Base-by-base conservation (phyloP, 2,888 invertebrate species). In the Melolontha melolontha region DNA sequence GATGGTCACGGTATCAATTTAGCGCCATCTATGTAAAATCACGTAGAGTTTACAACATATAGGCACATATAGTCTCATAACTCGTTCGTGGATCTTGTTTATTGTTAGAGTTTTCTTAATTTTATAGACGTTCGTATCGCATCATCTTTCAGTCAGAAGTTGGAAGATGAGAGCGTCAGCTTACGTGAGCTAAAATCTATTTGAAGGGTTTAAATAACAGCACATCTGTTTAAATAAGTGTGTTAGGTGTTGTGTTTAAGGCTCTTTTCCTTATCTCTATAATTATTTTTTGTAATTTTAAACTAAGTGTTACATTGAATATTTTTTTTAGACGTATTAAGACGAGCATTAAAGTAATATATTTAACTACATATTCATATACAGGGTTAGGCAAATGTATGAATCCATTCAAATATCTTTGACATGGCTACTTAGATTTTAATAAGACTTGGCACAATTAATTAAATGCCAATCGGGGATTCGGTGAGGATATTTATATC, bases 1-100 rank as follows among this genome's bases (percentile, higher is more conserved):
- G 79, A 78, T 76, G 78, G 78, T 79, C 80, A 79, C 79, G 80
- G 80, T 81, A 81, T 81, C 81, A 81, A 82, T 82, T 81, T 81
- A 77, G 76, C 78, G 75, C 79, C 80, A 80, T 81, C 80, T 77
- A 77, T 78, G 77, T 77, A 78, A 79, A 78, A 82, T 81, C 82
- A 81, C 82, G 81, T 82, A 80, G 77, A 76, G 75, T 76, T 79
- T 78, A 78, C 74, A 72, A 74, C 71, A 68, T 66, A 62, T 68
- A 57, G 42, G 64, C 68, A 67, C 70, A 71, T 69, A 72, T 17
- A 11, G 34, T 22, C 70, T 72, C 73, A 72, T 73, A 75, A 76
- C 76, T 74, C 72, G 76, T 75, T 79, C 79, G 79, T 80, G 79
- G 77, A 76, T 77, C 79, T 80, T 75, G 79, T 79, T 80, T 70